Base-by-base conservation (phyloP, 2,113 vertebrate genomes). In the Haemorhous mexicanus region DNA sequence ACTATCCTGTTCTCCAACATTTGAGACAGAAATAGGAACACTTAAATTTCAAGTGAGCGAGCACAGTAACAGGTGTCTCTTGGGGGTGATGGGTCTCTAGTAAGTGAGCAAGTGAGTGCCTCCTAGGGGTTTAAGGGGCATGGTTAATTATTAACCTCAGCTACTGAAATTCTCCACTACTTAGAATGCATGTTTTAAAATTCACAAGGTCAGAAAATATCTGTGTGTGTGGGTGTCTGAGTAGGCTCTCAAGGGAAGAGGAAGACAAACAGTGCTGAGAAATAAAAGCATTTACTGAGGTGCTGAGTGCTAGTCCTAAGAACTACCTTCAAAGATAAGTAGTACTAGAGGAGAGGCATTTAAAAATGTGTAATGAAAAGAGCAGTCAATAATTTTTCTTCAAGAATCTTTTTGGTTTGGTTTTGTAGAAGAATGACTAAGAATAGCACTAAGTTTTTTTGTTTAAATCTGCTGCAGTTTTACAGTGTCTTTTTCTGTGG, bases 11-110 rank as follows among this genome's bases (percentile, higher is more conserved):
- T 85, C 75, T 88, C 84, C 56, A 92, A 41, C 39, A 56, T 70
- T 47, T 82, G 47, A 74, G 68, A 63, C 68, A 93, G 79, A 96
- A 96, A 94, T 93, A 94, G 76, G 85, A 96, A 75, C 69, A 94
- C 85, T 95, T 75, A 88, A 72, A 88, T 68, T 86, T 93, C 56
- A 90, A 90, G 83, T 74, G 76, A 89, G 78, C 58, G 69, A 93
- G 83, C 64, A 63, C 21, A 30, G 75, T 59, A 94, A 90, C 80
- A 92, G 76, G 58, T 94, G 56, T 74, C 79, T 95, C 93, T 53
- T 27, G 61, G 49, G 72, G 41, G 72, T 52, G 61, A 83, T 63
- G 72, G 59, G 43, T 90, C 88, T 95, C 55, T 47, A 50, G 27
- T 61, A 95, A 93, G 83, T 39, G 83, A 92, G 73, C 44, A 79